phyloP scores from a whole-genome alignment of 2,113 vertebrate species.

The Hemichromis elongatus region DNA sequence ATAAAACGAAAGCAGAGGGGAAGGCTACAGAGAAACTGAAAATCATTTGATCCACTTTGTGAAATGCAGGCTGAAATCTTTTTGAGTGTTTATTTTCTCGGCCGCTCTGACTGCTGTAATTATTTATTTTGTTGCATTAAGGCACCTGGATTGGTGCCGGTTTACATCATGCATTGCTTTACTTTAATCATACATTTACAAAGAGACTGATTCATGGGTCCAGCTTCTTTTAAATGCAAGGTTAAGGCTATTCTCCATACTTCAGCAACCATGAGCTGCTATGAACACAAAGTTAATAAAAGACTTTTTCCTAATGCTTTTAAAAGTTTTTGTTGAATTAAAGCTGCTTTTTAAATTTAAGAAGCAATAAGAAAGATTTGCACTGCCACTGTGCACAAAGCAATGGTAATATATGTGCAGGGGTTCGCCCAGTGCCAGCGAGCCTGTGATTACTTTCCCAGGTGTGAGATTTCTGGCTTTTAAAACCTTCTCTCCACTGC shows the following conservation, averaged over 20 bases:
- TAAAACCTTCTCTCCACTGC: background rate
- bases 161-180: background rate
- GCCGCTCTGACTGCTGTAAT: background rate
- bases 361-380: background rate
- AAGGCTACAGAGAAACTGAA: background rate
- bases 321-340: background rate
- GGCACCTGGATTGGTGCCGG: background rate
- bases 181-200: background rate
- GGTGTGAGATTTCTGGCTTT: background rate
- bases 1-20: background rate
- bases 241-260: background rate
- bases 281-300: background rate
- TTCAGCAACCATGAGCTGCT: background rate
- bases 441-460: conserved; percentile 30
- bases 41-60: background rate
- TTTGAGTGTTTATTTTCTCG: background rate
- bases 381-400: background rate
- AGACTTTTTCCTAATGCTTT: background rate
- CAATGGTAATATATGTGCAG: background rate
- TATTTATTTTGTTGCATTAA: background rate
- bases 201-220: background rate
- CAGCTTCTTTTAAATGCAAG: background rate
- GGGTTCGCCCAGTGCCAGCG: background rate
- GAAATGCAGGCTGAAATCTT: background rate
- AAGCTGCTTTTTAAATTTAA: background rate